Evolutionary conservation across 2,797 vertebrate species (phyloP), one percentile per base, ranked within the genome.

Genomic region (Balearica regulorum): DNA sequence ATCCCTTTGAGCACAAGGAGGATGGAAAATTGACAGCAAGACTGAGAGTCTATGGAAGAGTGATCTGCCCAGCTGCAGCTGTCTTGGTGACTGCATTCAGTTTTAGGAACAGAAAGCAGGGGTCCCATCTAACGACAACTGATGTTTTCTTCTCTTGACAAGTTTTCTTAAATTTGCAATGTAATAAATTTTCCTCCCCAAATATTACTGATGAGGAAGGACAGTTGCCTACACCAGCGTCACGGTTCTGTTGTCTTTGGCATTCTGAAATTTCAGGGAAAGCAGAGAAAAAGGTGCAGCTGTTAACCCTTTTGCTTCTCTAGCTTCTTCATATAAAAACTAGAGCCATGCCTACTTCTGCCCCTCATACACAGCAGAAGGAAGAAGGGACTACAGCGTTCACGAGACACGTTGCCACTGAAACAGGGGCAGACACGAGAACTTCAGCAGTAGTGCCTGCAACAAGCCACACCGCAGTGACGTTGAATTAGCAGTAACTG

Each of bases 111-210:
- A 53, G 85, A 77, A 95, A 96, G 60, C 83, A 90, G 43, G 68
- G 73, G 81, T 90, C 75, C 80, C 48, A 60, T 83, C 81, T 89
- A 80, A 84, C 4, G 54, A 92, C 90, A 96, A 80, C 62, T 62
- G 78, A 90, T 82, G 86, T 62, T 85, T 78, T 79, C 89, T 92
- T 82, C 43, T 73, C 43, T 37, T 96, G 95, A 96, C 95, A 96
- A 94, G 66, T 77, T 92, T 77, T 48, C 86, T 68, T 71, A 72
- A 78, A 83, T 90, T 69, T 94, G 70, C 31, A 69, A 85, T 92
- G 89, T 66, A 90, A 60, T 87, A 44, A 37, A 89, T 92, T 93
- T 68, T 76, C 60, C 68, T 68, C 78, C 15, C 70, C 35, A 90
- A 95, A 73, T 77, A 83, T 39, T 81, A 43, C 44, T 24, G 73